These are phyloP conservation scores for Folsomia manolachei DNA, from an alignment of 2,888 invertebrate species.

Conservation along the genomic window DNA sequence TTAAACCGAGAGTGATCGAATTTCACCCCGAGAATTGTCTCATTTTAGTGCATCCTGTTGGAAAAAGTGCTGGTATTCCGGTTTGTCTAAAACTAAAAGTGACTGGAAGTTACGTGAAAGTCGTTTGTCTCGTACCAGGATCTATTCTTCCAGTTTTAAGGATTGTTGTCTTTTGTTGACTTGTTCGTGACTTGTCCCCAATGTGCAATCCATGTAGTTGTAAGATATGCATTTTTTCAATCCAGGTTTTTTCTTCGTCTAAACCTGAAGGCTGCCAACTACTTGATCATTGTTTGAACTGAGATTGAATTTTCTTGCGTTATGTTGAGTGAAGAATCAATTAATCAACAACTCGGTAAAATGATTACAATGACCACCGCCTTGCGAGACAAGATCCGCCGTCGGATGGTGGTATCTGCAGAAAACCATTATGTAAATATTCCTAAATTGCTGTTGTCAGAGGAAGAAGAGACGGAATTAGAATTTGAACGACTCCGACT, in stretches of 20 bases:
- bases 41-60: neutral
- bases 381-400: neutral
- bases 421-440: constrained; percentile 35
- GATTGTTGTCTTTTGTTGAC: no score
- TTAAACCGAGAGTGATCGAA: neutral
- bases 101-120: no score
- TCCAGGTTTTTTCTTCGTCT: no score
- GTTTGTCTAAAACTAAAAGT: no score
- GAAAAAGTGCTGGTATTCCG: no score
- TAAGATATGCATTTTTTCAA: no score
- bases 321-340: neutral
- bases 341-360: neutral
- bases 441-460: constrained; percentile 25
- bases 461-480: constrained; percentile 32
- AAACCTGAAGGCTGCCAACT: neutral
- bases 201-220: no score
- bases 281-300: no score
- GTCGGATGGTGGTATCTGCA: neutral
- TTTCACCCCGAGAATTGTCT: neutral
- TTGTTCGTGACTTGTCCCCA: no score
- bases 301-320: neutral
- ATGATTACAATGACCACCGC: constrained; percentile 13
- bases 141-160: no score
- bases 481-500: constrained; percentile 25
- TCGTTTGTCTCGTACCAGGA: no score